Conservation (phyloP, 2,113 vertebrate species). For the Corythaeola cristata region DNA sequence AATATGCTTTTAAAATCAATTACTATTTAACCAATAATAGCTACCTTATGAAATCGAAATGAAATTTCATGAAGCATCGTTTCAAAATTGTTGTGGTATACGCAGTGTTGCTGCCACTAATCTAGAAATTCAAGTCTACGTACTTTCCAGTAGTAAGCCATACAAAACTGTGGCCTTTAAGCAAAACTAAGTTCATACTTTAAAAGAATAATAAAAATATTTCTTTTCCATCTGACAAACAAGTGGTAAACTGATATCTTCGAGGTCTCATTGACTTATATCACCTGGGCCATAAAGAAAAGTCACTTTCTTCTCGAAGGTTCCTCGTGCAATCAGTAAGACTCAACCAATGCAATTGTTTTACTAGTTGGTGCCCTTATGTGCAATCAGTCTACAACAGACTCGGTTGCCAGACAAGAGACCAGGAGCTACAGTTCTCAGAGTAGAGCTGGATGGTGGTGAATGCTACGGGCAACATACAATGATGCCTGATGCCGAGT, state of each 20-base stretch:
- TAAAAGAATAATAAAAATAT: neutral
- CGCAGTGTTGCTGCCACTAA: neutral
- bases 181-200: neutral
- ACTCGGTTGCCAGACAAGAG: neutral
- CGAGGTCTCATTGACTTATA: neutral
- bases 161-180: neutral
- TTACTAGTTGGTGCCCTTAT: neutral
- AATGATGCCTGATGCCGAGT: neutral
- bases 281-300: neutral
- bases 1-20: neutral
- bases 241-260: neutral
- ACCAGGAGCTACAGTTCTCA: rapidly evolving
- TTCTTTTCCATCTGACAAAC: neutral
- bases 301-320: neutral
- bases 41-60: neutral
- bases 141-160: neutral
- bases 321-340: neutral
- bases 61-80: neutral
- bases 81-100: neutral
- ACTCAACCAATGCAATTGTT: rapidly evolving
- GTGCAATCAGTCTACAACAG: neutral
- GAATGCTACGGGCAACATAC: rapidly evolving
- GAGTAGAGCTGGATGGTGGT: neutral
- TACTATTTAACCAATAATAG: neutral
- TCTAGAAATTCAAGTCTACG: neutral